phyloP scores from a whole-genome alignment of 2,113 vertebrate genomes.

The Thalassarche chlororhynchos region DNA sequence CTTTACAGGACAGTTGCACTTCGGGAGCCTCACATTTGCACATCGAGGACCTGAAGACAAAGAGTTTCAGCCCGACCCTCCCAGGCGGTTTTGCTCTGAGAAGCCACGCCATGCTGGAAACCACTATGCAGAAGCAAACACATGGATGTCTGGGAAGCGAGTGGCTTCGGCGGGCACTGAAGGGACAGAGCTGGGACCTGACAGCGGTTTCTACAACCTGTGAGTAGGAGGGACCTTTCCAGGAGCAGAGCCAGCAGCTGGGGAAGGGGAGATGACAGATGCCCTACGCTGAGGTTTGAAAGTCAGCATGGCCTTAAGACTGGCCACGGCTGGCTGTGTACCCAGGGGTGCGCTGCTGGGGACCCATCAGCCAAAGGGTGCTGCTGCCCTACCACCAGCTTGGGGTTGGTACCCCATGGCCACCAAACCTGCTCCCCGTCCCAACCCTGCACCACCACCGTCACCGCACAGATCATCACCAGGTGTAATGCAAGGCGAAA shows the following conservation, averaged over 20 bases:
- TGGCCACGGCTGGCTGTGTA: background rate
- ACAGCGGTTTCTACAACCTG: background rate
- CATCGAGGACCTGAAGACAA: fast-evolving
- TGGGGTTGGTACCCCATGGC: background rate
- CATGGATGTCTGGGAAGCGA: fast-evolving
- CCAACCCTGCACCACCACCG: background rate
- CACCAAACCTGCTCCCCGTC: background rate
- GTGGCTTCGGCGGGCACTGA: background rate
- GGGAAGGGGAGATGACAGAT: background rate
- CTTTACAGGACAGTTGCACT: fast-evolving
- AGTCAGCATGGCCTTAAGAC: background rate
- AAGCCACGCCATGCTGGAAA: background rate
- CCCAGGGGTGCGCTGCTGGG: background rate
- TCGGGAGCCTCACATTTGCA: background rate
- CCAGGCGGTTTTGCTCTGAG: background rate
- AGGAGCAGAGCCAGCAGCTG: background rate
- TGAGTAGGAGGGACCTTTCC: background rate
- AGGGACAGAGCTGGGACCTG: background rate
- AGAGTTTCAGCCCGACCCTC: background rate
- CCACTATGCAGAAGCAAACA: background rate
- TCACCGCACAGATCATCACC: background rate
- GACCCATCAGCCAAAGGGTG: background rate
- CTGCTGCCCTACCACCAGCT: background rate
- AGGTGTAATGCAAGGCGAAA: background rate
- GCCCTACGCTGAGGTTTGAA: fast-evolving